phyloP scores from a whole-genome alignment of 2,113 vertebrate genomes.

The Ascaphus truei region DNA sequence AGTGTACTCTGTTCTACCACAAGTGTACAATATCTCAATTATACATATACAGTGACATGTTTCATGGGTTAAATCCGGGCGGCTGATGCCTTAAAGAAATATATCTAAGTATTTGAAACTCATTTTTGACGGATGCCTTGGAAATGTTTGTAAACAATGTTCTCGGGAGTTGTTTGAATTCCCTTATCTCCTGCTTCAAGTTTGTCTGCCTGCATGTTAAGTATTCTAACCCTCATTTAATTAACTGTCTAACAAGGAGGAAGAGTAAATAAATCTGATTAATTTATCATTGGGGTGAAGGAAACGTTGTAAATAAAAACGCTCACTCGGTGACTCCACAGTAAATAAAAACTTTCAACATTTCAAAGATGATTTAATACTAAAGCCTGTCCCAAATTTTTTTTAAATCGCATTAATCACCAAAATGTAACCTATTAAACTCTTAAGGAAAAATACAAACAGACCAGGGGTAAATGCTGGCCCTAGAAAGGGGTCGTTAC shows the following conservation, averaged over 20 bases:
- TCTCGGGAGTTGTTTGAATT: too few species aligned
- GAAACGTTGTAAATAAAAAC: constrained; percentile 10
- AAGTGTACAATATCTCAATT: too few species aligned
- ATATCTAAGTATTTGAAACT: too few species aligned
- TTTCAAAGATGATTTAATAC: constrained; percentile 13
- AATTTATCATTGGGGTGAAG: constrained; percentile 18
- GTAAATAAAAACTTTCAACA: constrained; percentile 15
- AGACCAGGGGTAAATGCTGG: too few species aligned
- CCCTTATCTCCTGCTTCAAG: background rate
- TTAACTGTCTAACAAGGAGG: background rate
- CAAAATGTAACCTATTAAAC: background rate
- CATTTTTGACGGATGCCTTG: too few species aligned
- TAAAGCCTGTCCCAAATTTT: background rate
- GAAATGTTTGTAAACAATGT: too few species aligned
- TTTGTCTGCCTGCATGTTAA: background rate
- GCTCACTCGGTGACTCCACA: background rate
- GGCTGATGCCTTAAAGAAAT: too few species aligned
- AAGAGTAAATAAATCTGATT: constrained; percentile 12
- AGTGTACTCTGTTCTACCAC: too few species aligned
- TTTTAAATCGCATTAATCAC: constrained; percentile 15
- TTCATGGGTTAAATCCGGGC: too few species aligned
- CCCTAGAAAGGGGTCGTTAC: too few species aligned
- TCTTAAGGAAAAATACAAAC: background rate
- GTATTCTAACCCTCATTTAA: background rate
- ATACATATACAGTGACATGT: too few species aligned